Evolutionary conservation across 2,888 invertebrate genomes (phyloP).

Genomic region (Amiota mariae): DNA sequence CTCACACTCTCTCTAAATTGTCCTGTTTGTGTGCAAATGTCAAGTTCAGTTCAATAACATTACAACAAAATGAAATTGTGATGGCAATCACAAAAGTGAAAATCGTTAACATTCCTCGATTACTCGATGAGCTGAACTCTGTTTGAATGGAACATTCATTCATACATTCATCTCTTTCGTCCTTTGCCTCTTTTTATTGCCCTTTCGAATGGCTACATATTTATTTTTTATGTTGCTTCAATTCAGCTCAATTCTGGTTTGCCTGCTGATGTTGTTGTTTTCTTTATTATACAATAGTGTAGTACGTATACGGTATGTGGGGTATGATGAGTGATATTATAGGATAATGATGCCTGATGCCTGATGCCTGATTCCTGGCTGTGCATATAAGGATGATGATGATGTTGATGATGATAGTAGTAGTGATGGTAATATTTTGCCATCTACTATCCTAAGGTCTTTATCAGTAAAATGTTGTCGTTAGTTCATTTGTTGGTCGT

Average conservation of each 20-base stretch:
- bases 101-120: slow-evolving; percentile 56
- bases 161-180: not conserved
- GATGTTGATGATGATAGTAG: not conserved
- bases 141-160: not conserved
- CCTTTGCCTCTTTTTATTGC: not conserved
- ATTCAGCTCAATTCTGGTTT: not conserved
- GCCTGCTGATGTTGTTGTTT: not conserved
- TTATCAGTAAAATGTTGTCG: too few relatives aligned
- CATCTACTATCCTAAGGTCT: not conserved
- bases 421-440: not conserved
- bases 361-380: too few relatives aligned
- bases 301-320: too few relatives aligned
- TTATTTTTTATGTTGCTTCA: slow-evolving; percentile 14
- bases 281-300: too few relatives aligned
- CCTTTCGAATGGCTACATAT: slow-evolving; percentile 2
- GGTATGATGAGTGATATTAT: too few relatives aligned
- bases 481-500: too few relatives aligned
- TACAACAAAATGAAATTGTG: slow-evolving; percentile 43
- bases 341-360: too few relatives aligned
- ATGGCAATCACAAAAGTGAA: slow-evolving; percentile 60
- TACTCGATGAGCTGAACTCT: slow-evolving; percentile 45
- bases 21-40: slow-evolving; percentile 64
- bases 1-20: not conserved
- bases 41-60: slow-evolving; percentile 73
- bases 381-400: not conserved